Evolutionary conservation across 2,113 vertebrate genomes (phyloP).

Genomic region (Phyllopteryx taeniolatus): DNA sequence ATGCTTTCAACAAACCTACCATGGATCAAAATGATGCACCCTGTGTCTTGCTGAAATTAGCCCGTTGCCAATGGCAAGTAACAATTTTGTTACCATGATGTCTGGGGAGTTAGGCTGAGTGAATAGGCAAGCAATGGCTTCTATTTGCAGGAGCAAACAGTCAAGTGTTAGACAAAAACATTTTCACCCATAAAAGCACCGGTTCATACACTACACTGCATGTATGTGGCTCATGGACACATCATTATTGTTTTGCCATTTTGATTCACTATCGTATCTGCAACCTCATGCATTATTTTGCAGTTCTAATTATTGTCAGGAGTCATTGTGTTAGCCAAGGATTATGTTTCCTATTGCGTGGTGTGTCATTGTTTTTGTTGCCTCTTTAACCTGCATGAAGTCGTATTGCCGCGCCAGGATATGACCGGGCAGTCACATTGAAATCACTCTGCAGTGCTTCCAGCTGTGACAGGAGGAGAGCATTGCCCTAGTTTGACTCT

Average conservation of each 20-base stretch:
- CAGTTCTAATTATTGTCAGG: not conserved
- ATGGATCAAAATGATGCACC: no score
- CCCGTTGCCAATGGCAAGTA: no score
- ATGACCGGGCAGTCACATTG: constrained; percentile 42
- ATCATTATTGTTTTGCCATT: not conserved
- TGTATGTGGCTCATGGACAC: no score
- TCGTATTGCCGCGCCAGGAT: constrained; percentile 26
- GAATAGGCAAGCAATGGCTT: no score
- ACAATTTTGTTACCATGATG: no score
- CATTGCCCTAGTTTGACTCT: constrained; percentile 61
- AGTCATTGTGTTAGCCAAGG: not conserved
- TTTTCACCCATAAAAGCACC: no score
- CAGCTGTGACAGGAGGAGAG: constrained; percentile 50
- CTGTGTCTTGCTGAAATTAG: no score
- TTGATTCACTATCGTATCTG: not conserved
- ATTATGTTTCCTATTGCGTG: not conserved
- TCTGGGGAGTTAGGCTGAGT: no score
- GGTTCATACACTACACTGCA: no score
- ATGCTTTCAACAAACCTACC: no score
- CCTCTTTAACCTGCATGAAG: constrained; percentile 26
- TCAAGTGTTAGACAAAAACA: no score
- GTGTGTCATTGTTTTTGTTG: not conserved
- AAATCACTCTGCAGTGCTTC: constrained; percentile 42
- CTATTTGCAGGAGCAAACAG: no score
- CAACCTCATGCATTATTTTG: not conserved